Percentiles rank a stretch among this genome's conserved stretches.
Conservation (phyloP, 2,113 vertebrate genomes). For the Tetrao urogallus region DNA sequence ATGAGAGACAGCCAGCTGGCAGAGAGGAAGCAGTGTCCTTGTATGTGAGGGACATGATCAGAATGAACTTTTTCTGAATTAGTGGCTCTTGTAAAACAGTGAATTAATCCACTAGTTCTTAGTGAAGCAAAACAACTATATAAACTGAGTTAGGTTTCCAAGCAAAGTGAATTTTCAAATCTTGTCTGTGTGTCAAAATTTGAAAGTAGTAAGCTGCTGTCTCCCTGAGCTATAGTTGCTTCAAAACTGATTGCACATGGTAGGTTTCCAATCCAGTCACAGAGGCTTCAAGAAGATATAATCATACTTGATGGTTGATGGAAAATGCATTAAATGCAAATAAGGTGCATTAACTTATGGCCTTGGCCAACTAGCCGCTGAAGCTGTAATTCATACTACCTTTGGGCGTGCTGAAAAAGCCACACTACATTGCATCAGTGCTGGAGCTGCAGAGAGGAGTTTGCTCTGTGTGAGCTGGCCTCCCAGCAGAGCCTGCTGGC, state of each 20-base stretch:
- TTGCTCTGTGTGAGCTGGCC: neutral
- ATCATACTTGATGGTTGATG: neutral
- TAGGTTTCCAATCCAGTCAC: neutral
- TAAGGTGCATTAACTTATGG: neutral
- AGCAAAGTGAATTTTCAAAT: slow-evolving; percentile 4
- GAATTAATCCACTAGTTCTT: neutral
- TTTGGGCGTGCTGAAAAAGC: neutral
- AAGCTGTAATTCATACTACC: neutral
- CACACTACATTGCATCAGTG: neutral
- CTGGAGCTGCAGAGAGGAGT: neutral
- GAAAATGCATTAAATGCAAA: neutral
- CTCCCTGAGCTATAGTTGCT: slow-evolving; percentile 8
- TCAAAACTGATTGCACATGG: neutral
- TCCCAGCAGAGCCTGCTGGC: neutral
- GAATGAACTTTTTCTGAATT: neutral
- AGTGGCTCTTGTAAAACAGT: neutral
- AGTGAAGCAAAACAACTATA: neutral
- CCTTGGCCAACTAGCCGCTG: neutral
- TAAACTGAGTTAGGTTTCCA: slow-evolving; percentile 23
- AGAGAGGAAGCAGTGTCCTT: neutral
- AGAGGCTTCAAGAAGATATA: neutral
- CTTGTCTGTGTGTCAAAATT: slow-evolving; percentile 49
- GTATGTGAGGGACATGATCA: neutral
- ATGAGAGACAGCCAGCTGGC: neutral
- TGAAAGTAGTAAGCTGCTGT: slow-evolving; percentile 14